Evolutionary conservation across 2,888 invertebrate genomes (phyloP), one percentile per base, ranked within the genome.

Genomic region (Tetheella fluctuosa): DNA sequence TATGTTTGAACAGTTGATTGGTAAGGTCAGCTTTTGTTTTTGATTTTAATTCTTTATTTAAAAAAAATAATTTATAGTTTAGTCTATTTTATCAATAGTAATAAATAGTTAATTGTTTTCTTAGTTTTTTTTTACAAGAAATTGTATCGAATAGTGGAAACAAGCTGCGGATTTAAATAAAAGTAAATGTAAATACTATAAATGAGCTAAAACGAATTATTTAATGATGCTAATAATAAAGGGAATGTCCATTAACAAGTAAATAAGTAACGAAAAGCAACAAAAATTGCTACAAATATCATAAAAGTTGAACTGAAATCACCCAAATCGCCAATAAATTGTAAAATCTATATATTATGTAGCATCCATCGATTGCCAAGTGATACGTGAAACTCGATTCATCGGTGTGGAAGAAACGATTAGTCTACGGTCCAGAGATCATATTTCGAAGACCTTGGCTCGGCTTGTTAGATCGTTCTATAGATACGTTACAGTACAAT

Each of bases 341-440:
- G 70, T 74, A 74, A 77, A 77, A 73, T 71, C 67, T 67, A 67
- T 69, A 68, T 57, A 60, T 62, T 59, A 25, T 54, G 20, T 20
- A 67, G 64, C 79, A 77, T 77, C 79, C 80, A 82, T 79, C 77
- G 76, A 74, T 73, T 77, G 78, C 69, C 79, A 81, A 88, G 78
- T 77, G 86, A 85, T 86, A 88, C 87, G 88, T 88, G 85, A 85
- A 86, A 81, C 85, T 69, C 72, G 69, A 82, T 65, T 65, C 86
- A 77, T 64, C 80, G 83, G 78, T 64, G 83, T 79, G 89, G 87
- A 88, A 89, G 82, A 75, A 83, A 80, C 88, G 88, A 90, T 90
- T 88, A 89, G 80, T 77, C 82, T 80, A 84, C 80, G 87, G 79
- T 80, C 74, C 74, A 78, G 64, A 79, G 84, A 84, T 87, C 88